Percentiles rank a stretch among this genome's conserved stretches.
These are phyloP conservation scores for Cyanistes caeruleus DNA, from an alignment of 2,113 vertebrate species.

Conservation along the genomic window DNA sequence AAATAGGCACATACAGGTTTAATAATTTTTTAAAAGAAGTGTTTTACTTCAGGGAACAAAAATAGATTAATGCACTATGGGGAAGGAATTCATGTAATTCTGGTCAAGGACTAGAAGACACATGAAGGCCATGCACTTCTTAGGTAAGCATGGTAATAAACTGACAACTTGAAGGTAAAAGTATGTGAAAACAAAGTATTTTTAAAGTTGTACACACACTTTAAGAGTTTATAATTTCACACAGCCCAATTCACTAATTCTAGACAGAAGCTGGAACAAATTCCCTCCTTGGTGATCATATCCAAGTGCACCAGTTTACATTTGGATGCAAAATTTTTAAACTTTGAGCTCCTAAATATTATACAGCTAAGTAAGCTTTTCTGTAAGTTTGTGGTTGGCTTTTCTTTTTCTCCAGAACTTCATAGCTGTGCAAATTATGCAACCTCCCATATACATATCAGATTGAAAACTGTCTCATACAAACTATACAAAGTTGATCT, in stretches of 20 bases:
- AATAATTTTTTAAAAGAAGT: not conserved
- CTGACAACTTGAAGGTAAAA: not conserved
- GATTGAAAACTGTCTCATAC: not conserved
- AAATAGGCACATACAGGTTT: not conserved
- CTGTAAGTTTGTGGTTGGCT: not conserved
- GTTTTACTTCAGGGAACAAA: not conserved
- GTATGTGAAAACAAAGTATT: not conserved
- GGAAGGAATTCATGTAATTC: not conserved
- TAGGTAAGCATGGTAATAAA: not conserved
- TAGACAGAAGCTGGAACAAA: not conserved
- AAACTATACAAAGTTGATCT: not conserved
- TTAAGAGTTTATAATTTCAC: not conserved
- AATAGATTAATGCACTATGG: not conserved
- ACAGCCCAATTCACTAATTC: not conserved
- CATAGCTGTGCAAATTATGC: fast-evolving
- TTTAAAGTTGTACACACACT: not conserved
- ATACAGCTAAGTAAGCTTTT: not conserved
- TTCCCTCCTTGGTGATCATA: not conserved
- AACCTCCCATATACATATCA: not conserved
- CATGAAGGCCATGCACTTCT: not conserved
- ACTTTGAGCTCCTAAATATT: not conserved
- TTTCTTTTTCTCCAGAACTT: not conserved
- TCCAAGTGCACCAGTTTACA: not conserved
- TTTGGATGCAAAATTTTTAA: not conserved
- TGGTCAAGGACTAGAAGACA: not conserved